Evolutionary conservation across 2,797 vertebrate genomes (phyloP).

Genomic region (Danio albolineatus): DNA sequence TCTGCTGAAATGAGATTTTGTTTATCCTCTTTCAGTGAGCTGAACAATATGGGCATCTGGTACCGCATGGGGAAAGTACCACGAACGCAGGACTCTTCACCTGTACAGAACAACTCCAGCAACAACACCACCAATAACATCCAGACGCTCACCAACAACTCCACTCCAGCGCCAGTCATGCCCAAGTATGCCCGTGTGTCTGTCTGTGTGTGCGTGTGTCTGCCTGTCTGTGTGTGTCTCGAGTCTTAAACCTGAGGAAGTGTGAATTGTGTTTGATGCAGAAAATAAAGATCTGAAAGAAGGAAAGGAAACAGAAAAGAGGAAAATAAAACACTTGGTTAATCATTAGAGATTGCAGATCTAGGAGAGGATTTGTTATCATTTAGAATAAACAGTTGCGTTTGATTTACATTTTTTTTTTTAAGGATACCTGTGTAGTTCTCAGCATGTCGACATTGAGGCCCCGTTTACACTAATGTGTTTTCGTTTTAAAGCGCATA

Average conservation of each 20-base stretch:
- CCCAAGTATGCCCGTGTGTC: slow-evolving; percentile 80
- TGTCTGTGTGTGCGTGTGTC: too few species aligned
- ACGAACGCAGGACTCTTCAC: slow-evolving; percentile 84
- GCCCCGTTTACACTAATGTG: too few species aligned
- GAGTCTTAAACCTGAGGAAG: neutral
- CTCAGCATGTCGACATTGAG: too few species aligned
- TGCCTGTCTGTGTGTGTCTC: too few species aligned
- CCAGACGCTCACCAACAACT: slow-evolving; percentile 75
- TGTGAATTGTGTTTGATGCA: neutral
- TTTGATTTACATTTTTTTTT: too few species aligned
- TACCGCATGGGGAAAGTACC: slow-evolving; percentile 97
- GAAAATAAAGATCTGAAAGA: neutral
- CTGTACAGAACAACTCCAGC: slow-evolving; percentile 70
- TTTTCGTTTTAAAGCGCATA: too few species aligned
- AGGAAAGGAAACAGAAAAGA: neutral
- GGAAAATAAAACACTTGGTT: neutral
- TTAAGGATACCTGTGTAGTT: neutral
- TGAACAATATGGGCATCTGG: slow-evolving; percentile 99
- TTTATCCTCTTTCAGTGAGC: slow-evolving; percentile 78
- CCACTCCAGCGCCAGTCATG: slow-evolving; percentile 78
- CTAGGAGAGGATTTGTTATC: neutral
- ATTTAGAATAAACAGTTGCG: neutral
- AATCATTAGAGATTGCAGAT: neutral
- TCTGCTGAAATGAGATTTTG: neutral
- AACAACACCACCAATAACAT: slow-evolving; percentile 82